These are phyloP conservation scores for Cordylochernes scorpioides DNA, from an alignment of 2,888 invertebrate species.

Conservation along the genomic window DNA sequence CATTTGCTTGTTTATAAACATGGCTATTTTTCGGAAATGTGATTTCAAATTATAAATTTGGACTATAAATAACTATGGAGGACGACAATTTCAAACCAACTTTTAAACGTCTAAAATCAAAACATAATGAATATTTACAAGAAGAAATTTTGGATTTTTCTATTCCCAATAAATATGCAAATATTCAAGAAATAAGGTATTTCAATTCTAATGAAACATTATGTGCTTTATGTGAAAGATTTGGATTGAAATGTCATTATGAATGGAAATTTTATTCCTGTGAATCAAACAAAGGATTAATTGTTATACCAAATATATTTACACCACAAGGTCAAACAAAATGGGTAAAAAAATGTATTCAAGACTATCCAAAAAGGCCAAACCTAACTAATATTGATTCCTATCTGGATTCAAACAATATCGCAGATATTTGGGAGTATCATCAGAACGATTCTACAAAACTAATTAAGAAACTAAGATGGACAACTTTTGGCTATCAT, in stretches of 20 bases:
- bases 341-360: conserved; percentile 51
- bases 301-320: conserved; percentile 59
- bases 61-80: too few species aligned
- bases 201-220: too few species aligned
- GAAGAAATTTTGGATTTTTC: too few species aligned
- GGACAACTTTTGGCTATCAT: conserved; percentile 90
- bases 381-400: conserved; percentile 23
- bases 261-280: conserved; percentile 38
- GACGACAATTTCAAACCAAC: too few species aligned
- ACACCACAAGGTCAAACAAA: conserved; percentile 43
- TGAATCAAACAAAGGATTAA: conserved; percentile 33
- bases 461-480: conserved; percentile 34
- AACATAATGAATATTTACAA: too few species aligned
- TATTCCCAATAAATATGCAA: too few species aligned
- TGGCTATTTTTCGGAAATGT: too few species aligned
- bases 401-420: too few species aligned
- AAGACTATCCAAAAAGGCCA: conserved; percentile 44
- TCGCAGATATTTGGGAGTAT: conserved; percentile 12
- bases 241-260: conserved; percentile 25
- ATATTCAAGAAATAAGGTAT: too few species aligned
- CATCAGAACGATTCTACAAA: conserved; percentile 1
- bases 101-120: too few species aligned
- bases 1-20: too few species aligned
- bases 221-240: conserved; percentile 12
- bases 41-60: too few species aligned